Evolutionary conservation across 2,797 vertebrate genomes (phyloP).

Genomic region (Rhadinocentrus ornatus): DNA sequence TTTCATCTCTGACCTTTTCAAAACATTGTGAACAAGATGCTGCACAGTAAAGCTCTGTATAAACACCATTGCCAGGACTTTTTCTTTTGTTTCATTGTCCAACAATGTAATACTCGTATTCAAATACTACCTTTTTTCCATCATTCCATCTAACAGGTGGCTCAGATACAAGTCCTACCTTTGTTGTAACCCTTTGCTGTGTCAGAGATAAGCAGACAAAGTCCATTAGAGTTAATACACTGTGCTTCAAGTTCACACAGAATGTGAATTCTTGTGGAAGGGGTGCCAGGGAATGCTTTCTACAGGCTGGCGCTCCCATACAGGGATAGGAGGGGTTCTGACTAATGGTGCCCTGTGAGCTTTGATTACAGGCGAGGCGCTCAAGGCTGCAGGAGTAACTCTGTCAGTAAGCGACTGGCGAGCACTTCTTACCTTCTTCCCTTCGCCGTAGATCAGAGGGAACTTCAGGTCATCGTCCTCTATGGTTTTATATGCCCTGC

Average conservation of each 20-base stretch:
- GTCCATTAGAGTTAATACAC: constrained; percentile 21
- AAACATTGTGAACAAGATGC: constrained; percentile 29
- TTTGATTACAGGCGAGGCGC: constrained; percentile 57
- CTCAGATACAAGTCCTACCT: background rate
- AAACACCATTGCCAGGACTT: background rate
- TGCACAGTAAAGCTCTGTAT: background rate
- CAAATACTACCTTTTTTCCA: background rate
- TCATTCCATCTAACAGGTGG: background rate
- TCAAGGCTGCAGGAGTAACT: constrained; percentile 52
- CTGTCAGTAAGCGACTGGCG: constrained; percentile 29
- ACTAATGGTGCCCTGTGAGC: constrained; percentile 48
- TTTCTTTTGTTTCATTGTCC: background rate
- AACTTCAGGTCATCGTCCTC: constrained; percentile 99
- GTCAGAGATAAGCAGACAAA: constrained; percentile 11
- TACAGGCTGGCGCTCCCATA: constrained; percentile 27
- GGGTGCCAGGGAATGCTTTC: constrained; percentile 34
- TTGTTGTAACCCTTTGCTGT: constrained; percentile 7
- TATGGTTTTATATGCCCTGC: constrained; percentile 98
- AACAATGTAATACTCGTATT: no score
- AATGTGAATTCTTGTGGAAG: constrained; percentile 26
- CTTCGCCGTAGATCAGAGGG: constrained; percentile 98
- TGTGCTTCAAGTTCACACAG: constrained; percentile 11
- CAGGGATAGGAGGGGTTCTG: constrained; percentile 16
- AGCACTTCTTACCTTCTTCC: constrained; percentile 91
- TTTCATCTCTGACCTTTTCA: constrained; percentile 58